These are phyloP conservation scores for Ectemnius lituratus DNA, from an alignment of 2,888 invertebrate genomes.

Conservation along the genomic window DNA sequence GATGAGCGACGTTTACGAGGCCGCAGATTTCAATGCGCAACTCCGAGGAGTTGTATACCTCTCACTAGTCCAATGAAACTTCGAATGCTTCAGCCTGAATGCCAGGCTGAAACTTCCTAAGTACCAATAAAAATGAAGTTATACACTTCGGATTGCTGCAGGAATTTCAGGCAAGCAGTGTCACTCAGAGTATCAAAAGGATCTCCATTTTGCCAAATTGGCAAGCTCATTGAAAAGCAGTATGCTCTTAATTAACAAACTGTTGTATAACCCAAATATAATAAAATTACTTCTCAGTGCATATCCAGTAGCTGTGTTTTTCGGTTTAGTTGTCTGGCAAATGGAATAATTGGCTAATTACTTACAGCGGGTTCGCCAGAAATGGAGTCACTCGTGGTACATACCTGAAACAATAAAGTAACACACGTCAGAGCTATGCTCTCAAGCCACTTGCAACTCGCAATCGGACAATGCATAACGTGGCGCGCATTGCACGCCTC, in stretches of 20 bases:
- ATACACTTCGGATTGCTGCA: conserved; percentile 31
- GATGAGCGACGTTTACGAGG: conserved; percentile 56
- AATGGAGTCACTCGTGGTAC: conserved; percentile 37
- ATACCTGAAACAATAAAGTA: conserved; percentile 57
- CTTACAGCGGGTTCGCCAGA: conserved; percentile 40
- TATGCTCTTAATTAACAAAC: conserved; percentile 25
- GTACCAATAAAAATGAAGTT: conserved; percentile 43
- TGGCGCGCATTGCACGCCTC: too few species aligned
- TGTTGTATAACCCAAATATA: conserved; percentile 19
- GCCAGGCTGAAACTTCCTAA: too few species aligned
- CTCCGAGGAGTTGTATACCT: not conserved
- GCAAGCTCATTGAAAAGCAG: conserved; percentile 39
- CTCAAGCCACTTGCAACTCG: too few species aligned
- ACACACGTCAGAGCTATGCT: conserved; percentile 16
- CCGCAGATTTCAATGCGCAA: conserved; percentile 39
- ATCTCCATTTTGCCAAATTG: too few species aligned
- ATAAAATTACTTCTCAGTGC: conserved; percentile 26
- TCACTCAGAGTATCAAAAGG: too few species aligned
- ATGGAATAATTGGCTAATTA: conserved; percentile 45
- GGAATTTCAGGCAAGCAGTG: conserved; percentile 12
- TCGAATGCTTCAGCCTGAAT: too few species aligned
- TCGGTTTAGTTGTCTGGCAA: conserved; percentile 12
- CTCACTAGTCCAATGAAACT: not conserved
- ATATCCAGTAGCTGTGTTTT: not conserved
- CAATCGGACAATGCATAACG: too few species aligned